These are phyloP conservation scores for Stichopus chloronotus DNA, from an alignment of 35 echinoderm and acorn worm genomes.

Conservation along the genomic window DNA sequence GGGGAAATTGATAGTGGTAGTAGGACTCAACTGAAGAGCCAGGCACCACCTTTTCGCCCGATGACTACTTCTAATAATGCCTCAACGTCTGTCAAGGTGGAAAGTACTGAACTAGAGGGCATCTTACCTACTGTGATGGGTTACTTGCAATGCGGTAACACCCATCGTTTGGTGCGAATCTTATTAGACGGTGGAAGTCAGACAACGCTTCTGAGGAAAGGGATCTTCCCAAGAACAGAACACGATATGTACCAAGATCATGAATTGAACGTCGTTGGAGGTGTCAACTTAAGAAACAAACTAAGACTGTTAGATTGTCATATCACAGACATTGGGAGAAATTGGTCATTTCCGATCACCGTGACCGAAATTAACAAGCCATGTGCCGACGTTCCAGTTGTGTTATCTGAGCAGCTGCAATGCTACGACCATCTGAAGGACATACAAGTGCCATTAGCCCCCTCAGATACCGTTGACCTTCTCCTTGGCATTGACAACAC, in stretches of 20 bases:
- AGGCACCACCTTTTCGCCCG: constrained; percentile 33
- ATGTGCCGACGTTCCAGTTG: constrained; percentile 61
- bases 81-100: constrained; percentile 11
- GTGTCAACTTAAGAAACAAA: constrained; percentile 65
- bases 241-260: too few relatives aligned
- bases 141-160: constrained; percentile 60
- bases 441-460: constrained; percentile 43
- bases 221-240: too few relatives aligned
- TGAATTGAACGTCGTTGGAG: too few relatives aligned
- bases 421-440: constrained; percentile 61
- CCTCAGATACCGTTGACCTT: constrained; percentile 73
- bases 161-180: constrained; percentile 63
- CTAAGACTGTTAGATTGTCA: constrained; percentile 66
- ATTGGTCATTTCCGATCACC: constrained; percentile 67
- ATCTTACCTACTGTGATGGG: constrained; percentile 67
- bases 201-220: constrained; percentile 68
- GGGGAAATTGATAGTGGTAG: constrained; percentile 15
- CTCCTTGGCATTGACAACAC: constrained; percentile 80
- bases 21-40: background rate
- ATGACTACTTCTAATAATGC: constrained; percentile 19
- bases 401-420: constrained; percentile 55
- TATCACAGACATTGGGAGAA: constrained; percentile 69
- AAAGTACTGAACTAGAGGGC: constrained; percentile 44
- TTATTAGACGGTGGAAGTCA: constrained; percentile 83
- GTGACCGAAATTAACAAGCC: constrained; percentile 79